Evolutionary conservation across 2,888 invertebrate species (phyloP).

Genomic region (Steromphala cineraria): DNA sequence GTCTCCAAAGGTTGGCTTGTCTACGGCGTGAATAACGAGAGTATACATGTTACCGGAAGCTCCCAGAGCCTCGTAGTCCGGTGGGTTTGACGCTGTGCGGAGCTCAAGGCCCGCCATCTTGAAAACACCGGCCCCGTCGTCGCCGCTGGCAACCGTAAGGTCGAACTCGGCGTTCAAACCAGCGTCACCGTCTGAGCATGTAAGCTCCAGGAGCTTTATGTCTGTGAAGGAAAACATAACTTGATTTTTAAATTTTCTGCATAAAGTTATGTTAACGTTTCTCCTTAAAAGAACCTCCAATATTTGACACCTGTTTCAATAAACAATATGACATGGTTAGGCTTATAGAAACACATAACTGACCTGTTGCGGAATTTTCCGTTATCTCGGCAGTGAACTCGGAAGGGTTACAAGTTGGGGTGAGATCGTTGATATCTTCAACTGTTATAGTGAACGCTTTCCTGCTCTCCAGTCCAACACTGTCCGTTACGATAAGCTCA

Average conservation of each 20-base stretch:
- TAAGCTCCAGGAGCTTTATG: not conserved
- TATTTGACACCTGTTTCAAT: not conserved
- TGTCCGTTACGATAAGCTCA: not conserved
- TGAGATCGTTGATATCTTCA: not conserved
- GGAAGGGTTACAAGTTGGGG: not conserved
- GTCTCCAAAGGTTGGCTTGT: not conserved
- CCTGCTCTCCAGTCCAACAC: not conserved
- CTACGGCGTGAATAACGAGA: not conserved
- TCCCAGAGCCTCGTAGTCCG: conserved; percentile 5
- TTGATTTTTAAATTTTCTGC: too few species aligned
- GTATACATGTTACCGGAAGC: not conserved
- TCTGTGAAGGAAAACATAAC: not conserved
- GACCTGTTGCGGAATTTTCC: conserved; percentile 9
- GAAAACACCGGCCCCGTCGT: not conserved
- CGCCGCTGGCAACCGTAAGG: not conserved
- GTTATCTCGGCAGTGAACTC: not conserved
- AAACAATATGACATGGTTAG: too few species aligned
- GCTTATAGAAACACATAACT: not conserved
- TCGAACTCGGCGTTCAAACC: not conserved
- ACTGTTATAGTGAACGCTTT: not conserved
- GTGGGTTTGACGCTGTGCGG: not conserved
- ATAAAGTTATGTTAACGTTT: too few species aligned
- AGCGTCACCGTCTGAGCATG: not conserved
- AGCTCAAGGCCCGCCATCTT: conserved; percentile 16
- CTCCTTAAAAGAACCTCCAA: too few species aligned